Percentiles rank a stretch among this genome's conserved stretches.
phyloP scores from a whole-genome alignment of 2,888 invertebrate genomes.

The Eristalis pertinax region DNA sequence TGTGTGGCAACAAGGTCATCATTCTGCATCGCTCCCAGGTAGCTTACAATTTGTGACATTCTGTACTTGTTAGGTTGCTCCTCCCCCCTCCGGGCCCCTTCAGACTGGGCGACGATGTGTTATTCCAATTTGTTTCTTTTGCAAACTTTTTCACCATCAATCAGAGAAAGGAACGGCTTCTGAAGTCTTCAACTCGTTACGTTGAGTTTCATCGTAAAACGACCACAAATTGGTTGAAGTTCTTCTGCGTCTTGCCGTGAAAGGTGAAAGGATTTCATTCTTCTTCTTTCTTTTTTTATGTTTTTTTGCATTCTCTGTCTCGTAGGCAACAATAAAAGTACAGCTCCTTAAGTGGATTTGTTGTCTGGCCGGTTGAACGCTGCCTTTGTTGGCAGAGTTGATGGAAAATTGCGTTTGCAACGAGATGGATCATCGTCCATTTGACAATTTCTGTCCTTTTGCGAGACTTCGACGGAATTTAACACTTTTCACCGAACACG shows the following conservation, averaged over 20 bases:
- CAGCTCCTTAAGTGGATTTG: not conserved
- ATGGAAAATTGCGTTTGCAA: not conserved
- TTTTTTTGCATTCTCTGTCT: not conserved
- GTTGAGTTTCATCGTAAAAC: slow-evolving; percentile 6
- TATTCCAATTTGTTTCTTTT: not conserved
- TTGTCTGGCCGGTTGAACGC: not conserved
- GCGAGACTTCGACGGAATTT: not conserved
- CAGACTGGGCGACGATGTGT: not conserved
- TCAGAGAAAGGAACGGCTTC: not conserved
- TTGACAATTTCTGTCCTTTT: not conserved
- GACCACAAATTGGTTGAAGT: not conserved
- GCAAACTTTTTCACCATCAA: not conserved
- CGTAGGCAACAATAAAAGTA: no score
- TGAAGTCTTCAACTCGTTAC: slow-evolving; percentile 13
- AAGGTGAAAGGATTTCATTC: not conserved
- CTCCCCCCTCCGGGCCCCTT: not conserved
- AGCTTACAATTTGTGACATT: not conserved
- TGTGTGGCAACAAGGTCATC: no score
- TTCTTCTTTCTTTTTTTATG: not conserved
- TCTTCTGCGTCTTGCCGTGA: not conserved
- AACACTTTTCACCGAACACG: not conserved
- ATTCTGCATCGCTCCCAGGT: no score
- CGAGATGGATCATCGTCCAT: not conserved
- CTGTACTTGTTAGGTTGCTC: not conserved
- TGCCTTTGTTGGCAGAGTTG: not conserved